Conservation (phyloP, 1,140 invertebrate genomes). For the Radopholus similis region DNA sequence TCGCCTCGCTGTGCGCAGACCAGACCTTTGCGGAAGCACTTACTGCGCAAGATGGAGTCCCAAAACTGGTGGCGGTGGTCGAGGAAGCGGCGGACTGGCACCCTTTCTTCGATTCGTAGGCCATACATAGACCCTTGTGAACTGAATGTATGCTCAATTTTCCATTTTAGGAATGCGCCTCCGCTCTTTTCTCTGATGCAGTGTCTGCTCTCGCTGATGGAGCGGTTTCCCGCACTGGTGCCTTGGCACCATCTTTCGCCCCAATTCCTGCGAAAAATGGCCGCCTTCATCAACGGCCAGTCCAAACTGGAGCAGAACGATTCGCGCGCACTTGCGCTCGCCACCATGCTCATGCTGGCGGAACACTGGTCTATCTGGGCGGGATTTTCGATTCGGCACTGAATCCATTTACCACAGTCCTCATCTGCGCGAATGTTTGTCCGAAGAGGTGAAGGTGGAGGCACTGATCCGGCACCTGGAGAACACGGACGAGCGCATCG, state of each 20-base stretch:
- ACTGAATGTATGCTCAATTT: not conserved
- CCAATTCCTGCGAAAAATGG: conserved; percentile 36
- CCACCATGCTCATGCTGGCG: conserved; percentile 34
- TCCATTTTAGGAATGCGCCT: not conserved
- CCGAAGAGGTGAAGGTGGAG: conserved; percentile 37
- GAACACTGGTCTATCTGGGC: conserved; percentile 20
- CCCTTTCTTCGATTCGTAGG: conserved; percentile 3
- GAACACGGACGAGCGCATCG: conserved; percentile 41
- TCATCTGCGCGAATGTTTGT: conserved; percentile 22
- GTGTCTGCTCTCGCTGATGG: conserved; percentile 1
- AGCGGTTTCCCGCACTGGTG: conserved; percentile 5
- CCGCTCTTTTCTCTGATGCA: not conserved
- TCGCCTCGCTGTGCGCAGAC: conserved; percentile 30
- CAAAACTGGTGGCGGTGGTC: conserved; percentile 22
- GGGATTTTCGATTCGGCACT: not conserved
- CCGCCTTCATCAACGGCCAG: conserved; percentile 31
- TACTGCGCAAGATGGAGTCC: conserved; percentile 17
- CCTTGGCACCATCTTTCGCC: conserved; percentile 27
- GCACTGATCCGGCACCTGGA: conserved; percentile 46
- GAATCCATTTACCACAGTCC: conserved; percentile 1
- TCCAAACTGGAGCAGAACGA: conserved; percentile 47
- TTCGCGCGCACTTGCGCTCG: conserved; percentile 33
- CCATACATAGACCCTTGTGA: not conserved
- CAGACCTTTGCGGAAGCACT: conserved; percentile 32
- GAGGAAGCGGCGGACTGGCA: conserved; percentile 29